Percentiles rank a stretch among this genome's conserved stretches.
Conservation (phyloP, 2,113 vertebrate species). For the Heliornis fulica region DNA sequence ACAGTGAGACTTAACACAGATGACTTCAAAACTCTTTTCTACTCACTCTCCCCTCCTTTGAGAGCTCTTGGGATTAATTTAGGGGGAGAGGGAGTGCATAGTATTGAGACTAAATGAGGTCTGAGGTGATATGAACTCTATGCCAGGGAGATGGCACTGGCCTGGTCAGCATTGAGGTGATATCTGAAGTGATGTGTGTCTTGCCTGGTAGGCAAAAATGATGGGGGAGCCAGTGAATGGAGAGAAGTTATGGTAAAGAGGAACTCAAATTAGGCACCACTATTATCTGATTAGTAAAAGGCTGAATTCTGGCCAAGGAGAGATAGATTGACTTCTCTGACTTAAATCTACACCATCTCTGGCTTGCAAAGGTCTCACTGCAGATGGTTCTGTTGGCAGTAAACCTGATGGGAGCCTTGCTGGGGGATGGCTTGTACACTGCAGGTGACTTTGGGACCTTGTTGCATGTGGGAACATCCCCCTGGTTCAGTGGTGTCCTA, state of each 20-base stretch:
- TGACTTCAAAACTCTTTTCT: background rate
- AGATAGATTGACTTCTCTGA: background rate
- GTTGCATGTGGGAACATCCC: background rate
- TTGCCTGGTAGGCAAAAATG: background rate
- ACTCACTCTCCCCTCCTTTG: background rate
- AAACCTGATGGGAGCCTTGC: background rate
- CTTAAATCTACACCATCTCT: background rate
- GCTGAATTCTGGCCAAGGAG: background rate
- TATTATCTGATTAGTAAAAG: background rate
- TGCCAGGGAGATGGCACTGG: background rate
- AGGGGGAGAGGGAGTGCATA: background rate
- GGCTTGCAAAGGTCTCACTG: background rate
- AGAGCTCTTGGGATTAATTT: background rate
- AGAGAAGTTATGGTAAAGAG: no score
- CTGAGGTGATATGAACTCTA: background rate
- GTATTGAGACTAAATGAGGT: background rate
- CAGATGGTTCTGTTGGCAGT: background rate
- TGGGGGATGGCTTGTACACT: rapidly evolving
- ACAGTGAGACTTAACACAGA: rapidly evolving
- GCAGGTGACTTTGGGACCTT: background rate
- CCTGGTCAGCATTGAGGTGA: background rate
- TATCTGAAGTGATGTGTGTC: background rate
- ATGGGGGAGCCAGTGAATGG: background rate
- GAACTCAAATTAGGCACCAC: background rate
- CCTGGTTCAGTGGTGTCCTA: background rate